Evolutionary conservation across 2,113 vertebrate species (phyloP), one percentile per base, ranked within the genome.

Genomic region (Tiliqua scincoides): DNA sequence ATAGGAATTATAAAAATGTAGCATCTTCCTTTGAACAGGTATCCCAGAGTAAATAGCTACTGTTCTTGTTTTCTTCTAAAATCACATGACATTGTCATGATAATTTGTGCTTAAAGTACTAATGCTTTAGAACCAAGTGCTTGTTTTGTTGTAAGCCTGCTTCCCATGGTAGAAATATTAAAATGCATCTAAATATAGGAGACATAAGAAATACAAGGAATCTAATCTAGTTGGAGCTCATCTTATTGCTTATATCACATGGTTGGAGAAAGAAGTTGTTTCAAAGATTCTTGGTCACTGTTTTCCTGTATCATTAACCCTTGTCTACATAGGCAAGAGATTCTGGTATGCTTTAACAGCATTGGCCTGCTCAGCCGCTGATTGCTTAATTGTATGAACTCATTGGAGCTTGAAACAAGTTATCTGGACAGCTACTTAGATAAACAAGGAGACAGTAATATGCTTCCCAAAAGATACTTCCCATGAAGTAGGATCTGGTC

Each of bases 1-100:
- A 32, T 9, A 75, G 23, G 81, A 70, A n/a, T 75, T 85, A 4
- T 35, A 86, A 61, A 91, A 89, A 85, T 0, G 0, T 74, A 0
- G 35, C 63, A 85, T 89, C 77, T 84, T 35, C 68, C 1, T 0
- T 79, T 21, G 71, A 88, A 63, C 32, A 87, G 78, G 32, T 62
- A 71, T 83, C 79, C 81, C 48, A 52, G 21, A 83, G 83, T 11
- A 79, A 32, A 3, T 9, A 61, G 2, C 40, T 23, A 81, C 91
- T 85, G 32, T 79, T 21, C 70, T 67, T 63, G 9, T 37, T 89
- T 40, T 62, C n/a, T 70, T 91, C 78, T 63, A 59, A 88, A 88
- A 57, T 74, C 20, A 78, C 77, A 15, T 63, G 63, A 63, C 20
- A 79, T 81, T 65, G 11, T 9, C 70, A 71, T 54, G 57, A 27